phyloP scores from a whole-genome alignment of 1,140 invertebrate genomes.

The Trinorchestia longiramus region DNA sequence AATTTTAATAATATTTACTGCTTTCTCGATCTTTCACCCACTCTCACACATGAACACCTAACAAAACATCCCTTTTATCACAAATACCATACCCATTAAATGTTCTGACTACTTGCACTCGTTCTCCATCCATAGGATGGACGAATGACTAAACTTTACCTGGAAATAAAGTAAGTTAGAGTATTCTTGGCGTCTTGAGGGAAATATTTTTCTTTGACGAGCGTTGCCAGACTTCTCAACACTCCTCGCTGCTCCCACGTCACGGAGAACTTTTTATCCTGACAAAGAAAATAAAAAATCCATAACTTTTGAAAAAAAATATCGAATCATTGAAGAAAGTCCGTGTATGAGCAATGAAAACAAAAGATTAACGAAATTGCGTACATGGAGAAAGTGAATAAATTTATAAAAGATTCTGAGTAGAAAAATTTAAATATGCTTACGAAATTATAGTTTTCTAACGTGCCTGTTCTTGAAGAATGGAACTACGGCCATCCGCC shows the following conservation, averaged over 20 bases:
- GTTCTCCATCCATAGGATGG: too few relatives aligned
- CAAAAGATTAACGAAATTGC: background rate
- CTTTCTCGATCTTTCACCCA: too few relatives aligned
- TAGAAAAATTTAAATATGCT: background rate
- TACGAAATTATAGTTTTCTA: background rate
- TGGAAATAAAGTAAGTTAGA: slow-evolving; percentile 69
- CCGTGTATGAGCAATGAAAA: background rate
- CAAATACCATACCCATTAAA: too few relatives aligned
- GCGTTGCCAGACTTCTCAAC: slow-evolving; percentile 69
- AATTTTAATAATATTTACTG: too few relatives aligned
- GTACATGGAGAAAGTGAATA: background rate
- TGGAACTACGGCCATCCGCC: background rate
- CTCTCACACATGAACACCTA: too few relatives aligned
- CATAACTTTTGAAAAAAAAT: background rate
- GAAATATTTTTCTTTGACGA: slow-evolving; percentile 69
- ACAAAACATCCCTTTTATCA: too few relatives aligned
- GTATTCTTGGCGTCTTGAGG: slow-evolving; percentile 68
- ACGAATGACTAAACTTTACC: slow-evolving; percentile 50
- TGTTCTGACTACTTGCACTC: too few relatives aligned
- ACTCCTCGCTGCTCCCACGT: slow-evolving; percentile 69
- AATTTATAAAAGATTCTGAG: background rate
- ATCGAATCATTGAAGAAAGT: background rate
- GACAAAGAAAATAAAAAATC: slow-evolving; percentile 64
- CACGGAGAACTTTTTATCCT: slow-evolving; percentile 70
- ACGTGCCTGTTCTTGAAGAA: background rate